Evolutionary conservation across 2,888 invertebrate genomes (phyloP).

Genomic region (Dicranocentrus wangi): DNA sequence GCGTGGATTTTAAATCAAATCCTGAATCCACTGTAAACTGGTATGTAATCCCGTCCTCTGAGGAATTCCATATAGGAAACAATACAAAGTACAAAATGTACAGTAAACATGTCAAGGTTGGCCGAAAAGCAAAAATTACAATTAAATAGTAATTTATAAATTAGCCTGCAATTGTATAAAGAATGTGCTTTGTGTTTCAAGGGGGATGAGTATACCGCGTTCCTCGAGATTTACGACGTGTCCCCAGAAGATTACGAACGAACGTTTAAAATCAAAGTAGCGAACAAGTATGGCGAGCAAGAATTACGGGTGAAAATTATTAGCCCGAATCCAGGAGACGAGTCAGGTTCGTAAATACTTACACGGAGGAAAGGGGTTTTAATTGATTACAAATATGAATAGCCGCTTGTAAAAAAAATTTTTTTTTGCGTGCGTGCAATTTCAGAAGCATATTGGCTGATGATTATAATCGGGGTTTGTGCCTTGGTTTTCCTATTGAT

Average conservation of each 20-base stretch:
- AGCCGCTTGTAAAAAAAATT: no score
- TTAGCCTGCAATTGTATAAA: no score
- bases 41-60: not conserved
- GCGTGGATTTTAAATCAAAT: conserved; percentile 18
- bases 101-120: conserved; percentile 7
- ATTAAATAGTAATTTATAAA: no score
- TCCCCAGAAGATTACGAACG: conserved; percentile 15
- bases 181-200: not conserved
- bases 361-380: no score
- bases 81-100: conserved; percentile 21
- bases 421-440: no score
- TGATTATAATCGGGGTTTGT: conserved; percentile 16
- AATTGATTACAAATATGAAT: no score
- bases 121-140: not conserved
- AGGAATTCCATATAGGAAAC: conserved; percentile 2
- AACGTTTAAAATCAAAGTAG: conserved; percentile 10
- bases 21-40: conserved; percentile 17
- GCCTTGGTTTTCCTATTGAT: conserved; percentile 10
- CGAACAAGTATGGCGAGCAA: conserved; percentile 13
- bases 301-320: not conserved
- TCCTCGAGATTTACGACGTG: conserved; percentile 25
- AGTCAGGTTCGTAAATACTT: conserved; percentile 15
- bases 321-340: not conserved
- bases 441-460: conserved; percentile 40
- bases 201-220: conserved; percentile 33